phyloP scores from a whole-genome alignment of 2,797 vertebrate genomes.

The Borostomias antarcticus region DNA sequence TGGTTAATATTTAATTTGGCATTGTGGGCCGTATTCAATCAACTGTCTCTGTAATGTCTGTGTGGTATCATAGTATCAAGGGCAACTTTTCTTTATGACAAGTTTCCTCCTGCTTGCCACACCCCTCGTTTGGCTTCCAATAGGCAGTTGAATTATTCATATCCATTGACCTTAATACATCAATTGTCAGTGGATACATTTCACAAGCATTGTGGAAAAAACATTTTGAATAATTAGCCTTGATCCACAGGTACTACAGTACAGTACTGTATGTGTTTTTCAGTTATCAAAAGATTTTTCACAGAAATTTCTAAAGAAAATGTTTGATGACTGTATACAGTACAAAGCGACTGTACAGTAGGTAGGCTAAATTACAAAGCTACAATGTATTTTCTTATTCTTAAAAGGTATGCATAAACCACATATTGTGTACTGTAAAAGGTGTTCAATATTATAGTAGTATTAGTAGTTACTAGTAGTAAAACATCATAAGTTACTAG shows the following conservation, averaged over 20 bases:
- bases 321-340: too few species aligned
- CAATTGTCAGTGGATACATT: conserved; percentile 63
- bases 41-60: not conserved
- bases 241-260: conserved; percentile 16
- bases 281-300: too few species aligned
- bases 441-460: too few species aligned
- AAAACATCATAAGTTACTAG: too few species aligned
- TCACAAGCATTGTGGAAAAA: conserved; percentile 60
- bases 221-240: conserved; percentile 48
- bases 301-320: too few species aligned
- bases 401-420: not conserved
- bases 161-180: conserved; percentile 61
- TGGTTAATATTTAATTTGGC: not conserved
- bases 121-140: conserved; percentile 46
- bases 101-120: conserved; percentile 28
- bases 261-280: too few species aligned
- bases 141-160: conserved; percentile 72
- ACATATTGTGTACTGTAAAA: too few species aligned
- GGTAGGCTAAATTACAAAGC: too few species aligned
- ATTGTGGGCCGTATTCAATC: not conserved
- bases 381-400: too few species aligned
- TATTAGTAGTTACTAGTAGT: too few species aligned
- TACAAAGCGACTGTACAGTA: too few species aligned
- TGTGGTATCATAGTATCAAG: not conserved
- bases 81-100: not conserved